These are phyloP conservation scores for Folsomia candida DNA, from an alignment of 2,888 invertebrate genomes.

Conservation along the genomic window DNA sequence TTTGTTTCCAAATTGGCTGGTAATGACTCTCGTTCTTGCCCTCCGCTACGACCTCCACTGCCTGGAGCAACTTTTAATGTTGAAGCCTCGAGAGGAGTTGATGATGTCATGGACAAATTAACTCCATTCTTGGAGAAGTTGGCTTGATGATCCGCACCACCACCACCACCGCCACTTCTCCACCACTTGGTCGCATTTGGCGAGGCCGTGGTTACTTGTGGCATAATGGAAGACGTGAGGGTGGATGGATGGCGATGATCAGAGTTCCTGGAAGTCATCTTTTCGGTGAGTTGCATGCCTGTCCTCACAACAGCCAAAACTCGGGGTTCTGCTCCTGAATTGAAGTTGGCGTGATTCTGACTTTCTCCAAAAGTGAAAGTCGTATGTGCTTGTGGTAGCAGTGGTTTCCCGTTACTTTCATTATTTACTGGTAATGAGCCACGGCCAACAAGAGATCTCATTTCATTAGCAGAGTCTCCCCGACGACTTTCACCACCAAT, in stretches of 20 bases:
- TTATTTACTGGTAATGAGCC: conserved; percentile 26
- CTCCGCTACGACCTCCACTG: not conserved
- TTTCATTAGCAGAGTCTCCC: conserved; percentile 4
- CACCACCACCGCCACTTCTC: not conserved
- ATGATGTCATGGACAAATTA: conserved; percentile 9
- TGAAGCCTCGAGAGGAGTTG: not conserved
- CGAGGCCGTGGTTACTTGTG: not conserved
- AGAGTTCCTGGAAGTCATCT: not conserved
- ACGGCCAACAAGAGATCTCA: conserved; percentile 6
- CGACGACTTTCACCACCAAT: not conserved
- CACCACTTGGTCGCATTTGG: not conserved
- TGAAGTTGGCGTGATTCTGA: not conserved
- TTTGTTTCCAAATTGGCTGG: conserved; percentile 7
- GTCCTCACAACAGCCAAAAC: not conserved
- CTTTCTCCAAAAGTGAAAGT: conserved; percentile 9
- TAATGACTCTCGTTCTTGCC: conserved; percentile 8
- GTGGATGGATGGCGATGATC: not conserved
- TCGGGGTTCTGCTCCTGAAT: not conserved
- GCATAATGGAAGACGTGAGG: not conserved
- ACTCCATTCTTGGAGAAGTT: not conserved
- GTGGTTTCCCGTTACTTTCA: conserved; percentile 15
- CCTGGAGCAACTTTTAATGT: conserved; percentile 6
- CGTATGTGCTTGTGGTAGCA: not conserved
- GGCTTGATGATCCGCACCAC: too few relatives aligned
- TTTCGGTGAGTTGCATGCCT: not conserved